Conservation (phyloP, 2,888 invertebrate genomes). For the Charanyca ferruginea region DNA sequence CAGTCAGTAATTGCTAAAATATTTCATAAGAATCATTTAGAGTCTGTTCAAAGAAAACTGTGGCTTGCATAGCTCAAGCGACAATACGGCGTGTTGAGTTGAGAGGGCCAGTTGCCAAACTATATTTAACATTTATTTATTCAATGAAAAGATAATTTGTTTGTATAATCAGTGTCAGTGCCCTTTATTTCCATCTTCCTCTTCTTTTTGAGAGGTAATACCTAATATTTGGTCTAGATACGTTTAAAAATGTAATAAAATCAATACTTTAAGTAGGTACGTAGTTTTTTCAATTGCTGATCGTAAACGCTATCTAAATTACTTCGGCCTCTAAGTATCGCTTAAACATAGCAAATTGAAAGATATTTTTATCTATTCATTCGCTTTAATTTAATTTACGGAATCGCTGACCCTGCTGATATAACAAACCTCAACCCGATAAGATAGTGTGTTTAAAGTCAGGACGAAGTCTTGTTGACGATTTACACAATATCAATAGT, state of each 20-base stretch:
- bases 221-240: too few species aligned
- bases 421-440: conserved; percentile 34
- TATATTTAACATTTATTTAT: too few species aligned
- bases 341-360: conserved; percentile 33
- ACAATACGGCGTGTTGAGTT: too few species aligned
- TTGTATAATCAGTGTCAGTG: too few species aligned
- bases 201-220: too few species aligned
- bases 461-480: conserved; percentile 13
- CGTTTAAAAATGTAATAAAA: neutral
- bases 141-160: too few species aligned
- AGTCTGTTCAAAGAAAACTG: neutral
- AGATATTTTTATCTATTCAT: conserved; percentile 13
- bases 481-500: neutral
- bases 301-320: conserved; percentile 43
- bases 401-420: conserved; percentile 35
- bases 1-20: neutral
- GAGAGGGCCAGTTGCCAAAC: too few species aligned
- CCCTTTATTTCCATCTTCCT: too few species aligned
- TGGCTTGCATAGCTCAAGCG: too few species aligned
- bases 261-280: neutral
- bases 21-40: neutral
- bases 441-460: conserved; percentile 27
- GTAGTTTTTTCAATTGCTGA: conserved; percentile 4
- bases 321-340: conserved; percentile 10
- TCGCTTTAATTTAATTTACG: conserved; percentile 38